Percentiles rank a stretch among this genome's conserved stretches.
Conservation (phyloP, 1,140 invertebrate species). For the Limonius californicus region DNA sequence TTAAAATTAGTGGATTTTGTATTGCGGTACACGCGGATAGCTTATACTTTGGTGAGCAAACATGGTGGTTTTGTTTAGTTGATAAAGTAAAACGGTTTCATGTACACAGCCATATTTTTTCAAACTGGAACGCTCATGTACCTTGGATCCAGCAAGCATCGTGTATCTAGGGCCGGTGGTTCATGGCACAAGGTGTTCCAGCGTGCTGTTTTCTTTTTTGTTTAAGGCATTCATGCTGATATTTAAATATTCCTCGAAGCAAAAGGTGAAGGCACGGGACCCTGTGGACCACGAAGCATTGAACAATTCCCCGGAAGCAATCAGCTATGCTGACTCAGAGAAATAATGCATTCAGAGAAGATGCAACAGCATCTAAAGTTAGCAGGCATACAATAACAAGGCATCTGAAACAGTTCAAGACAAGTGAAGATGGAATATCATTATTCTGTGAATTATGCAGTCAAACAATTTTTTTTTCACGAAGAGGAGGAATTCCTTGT, state of each 20-base stretch:
- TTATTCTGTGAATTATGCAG: neutral
- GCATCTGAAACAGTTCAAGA: neutral
- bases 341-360: neutral
- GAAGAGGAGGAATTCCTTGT: slow-evolving; percentile 5
- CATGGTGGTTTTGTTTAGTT: no score
- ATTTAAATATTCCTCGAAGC: neutral
- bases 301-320: neutral
- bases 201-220: neutral
- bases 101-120: no score
- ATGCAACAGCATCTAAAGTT: neutral
- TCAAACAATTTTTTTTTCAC: slow-evolving; percentile 10
- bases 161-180: neutral
- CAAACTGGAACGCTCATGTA: no score
- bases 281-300: no score
- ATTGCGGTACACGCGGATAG: no score
- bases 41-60: no score
- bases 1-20: no score
- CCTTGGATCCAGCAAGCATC: no score
- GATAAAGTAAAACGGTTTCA: no score
- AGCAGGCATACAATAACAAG: neutral
- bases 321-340: no score
- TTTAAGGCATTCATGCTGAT: neutral
- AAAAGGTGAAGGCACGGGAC: neutral
- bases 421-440: neutral
- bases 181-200: neutral